A percentile compares a stretch with the other conserved stretches of the same genome.
Conservation (phyloP, 2,888 invertebrate genomes). For the Scaptomyza flava region DNA sequence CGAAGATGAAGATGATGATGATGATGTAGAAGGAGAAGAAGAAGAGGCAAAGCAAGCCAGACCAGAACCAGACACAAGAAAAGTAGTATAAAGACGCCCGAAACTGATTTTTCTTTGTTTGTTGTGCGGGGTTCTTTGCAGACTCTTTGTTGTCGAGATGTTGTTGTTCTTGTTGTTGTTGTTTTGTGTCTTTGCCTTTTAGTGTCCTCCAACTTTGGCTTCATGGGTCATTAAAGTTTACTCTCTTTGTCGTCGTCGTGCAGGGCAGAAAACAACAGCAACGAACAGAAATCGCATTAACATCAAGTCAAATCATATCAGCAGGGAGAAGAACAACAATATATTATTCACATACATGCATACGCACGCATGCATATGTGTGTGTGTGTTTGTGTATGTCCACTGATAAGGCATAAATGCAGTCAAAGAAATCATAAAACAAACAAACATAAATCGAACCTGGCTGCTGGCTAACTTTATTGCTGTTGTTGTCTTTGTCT, state of each 20-base stretch:
- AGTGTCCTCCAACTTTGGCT: conserved; percentile 53
- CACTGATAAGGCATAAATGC: conserved; percentile 56
- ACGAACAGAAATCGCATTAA: conserved; percentile 25
- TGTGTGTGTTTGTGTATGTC: conserved; percentile 7
- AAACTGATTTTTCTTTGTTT: conserved; percentile 47
- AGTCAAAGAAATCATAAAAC: conserved; percentile 33
- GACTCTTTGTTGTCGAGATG: conserved; percentile 46
- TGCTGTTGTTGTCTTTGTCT: conserved; percentile 55
- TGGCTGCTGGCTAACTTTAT: conserved; percentile 2
- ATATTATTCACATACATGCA: neutral
- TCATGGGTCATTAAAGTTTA: conserved; percentile 49
- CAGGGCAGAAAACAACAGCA: neutral
- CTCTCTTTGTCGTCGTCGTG: conserved; percentile 14
- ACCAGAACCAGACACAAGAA: conserved; percentile 47
- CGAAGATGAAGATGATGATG: neutral
- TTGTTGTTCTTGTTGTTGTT: conserved; percentile 35
- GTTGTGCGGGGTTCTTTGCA: conserved; percentile 34
- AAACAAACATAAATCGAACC: conserved; percentile 52
- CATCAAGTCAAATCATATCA: conserved; percentile 54
- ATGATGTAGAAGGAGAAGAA: neutral
- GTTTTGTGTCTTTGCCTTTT: neutral
- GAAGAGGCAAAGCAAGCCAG: conserved; percentile 26
- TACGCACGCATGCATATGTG: conserved; percentile 16
- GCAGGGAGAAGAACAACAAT: conserved; percentile 18
- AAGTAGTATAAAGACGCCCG: conserved; percentile 21